Evolutionary conservation across 2,113 vertebrate species (phyloP).

Genomic region (Hipposideros armiger): DNA sequence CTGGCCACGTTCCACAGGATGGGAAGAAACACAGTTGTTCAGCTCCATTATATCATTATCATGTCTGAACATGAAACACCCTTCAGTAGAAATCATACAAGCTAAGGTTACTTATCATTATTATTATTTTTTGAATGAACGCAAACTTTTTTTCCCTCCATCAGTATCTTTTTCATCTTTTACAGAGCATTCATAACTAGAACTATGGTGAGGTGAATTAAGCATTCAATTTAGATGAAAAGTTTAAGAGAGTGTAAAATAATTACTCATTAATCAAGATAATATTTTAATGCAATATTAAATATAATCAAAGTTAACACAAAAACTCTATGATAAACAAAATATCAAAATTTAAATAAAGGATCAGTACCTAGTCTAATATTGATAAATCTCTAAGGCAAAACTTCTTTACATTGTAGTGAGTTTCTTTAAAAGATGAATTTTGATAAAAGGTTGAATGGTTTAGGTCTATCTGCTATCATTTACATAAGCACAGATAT

Average conservation of each 20-base stretch:
- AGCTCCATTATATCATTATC: neutral
- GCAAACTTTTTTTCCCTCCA: neutral
- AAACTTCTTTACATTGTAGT: conserved; percentile 16
- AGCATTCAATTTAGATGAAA: conserved; percentile 19
- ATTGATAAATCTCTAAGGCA: neutral
- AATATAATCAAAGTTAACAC: conserved; percentile 32
- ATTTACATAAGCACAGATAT: conserved; percentile 65
- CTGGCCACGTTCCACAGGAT: neutral
- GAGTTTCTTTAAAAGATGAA: conserved; percentile 47
- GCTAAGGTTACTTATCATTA: neutral
- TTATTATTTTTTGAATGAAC: neutral
- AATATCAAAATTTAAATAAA: conserved; percentile 56
- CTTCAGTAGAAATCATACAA: conserved; percentile 4
- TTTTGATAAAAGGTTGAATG: conserved; percentile 49
- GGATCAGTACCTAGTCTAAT: neutral
- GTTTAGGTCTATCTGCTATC: conserved; percentile 46
- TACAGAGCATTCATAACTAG: neutral
- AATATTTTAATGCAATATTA: conserved; percentile 20
- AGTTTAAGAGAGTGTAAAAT: conserved; percentile 6
- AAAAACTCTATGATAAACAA: neutral
- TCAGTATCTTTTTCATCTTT: neutral
- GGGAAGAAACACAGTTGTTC: neutral
- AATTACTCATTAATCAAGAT: neutral
- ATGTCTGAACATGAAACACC: neutral
- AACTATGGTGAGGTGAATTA: neutral